Evolutionary conservation across 2,888 invertebrate genomes (phyloP), one percentile per base, ranked within the genome.

Genomic region (Gasteruption jaculator): DNA sequence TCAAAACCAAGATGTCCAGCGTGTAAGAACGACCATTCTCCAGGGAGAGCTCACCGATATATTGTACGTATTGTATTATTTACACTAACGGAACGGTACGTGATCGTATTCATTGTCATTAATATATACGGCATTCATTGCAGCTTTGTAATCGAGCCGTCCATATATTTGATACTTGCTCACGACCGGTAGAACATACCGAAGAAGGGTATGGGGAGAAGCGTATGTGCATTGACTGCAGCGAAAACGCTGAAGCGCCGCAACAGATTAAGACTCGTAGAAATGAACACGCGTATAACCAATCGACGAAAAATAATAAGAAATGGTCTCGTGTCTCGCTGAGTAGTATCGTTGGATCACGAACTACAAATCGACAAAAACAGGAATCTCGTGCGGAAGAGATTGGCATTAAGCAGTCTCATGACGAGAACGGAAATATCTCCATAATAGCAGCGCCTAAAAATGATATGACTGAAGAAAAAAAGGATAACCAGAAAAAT

Each of bases 171-270:
- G 43, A 43, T 3, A 12, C 33, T 11, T 43, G 38, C 8, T 43
- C 34, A 12, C 8, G 18, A 19, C 38, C 33, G 21, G 6, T 32
- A n/a, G n/a, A 12, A 5, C 10, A 21, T 14, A 34, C 38, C 12
- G 38, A 38, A 12, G 43, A 43, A 12, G 38, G 34, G 7, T 43
- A 29, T 12, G 38, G 43, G 5, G 20, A 43, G 29, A 43, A 43
- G 22, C 34, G 38, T 3, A n/a, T 33, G 3, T 43, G 43, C 16
- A 14, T 38, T 12, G 12, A 20, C 6, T 43, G 43, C 33, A 10
- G 21, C 5, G 11, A 20, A 29, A 38, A 43, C 12, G 38, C 34
- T 2, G 34, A 43, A 19, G 26, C 43, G 10, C 16, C n/a, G n/a
- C n/a, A n/a, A n/a, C 22, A 38, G 19, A 12, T 43, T 4, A 38